Percentiles rank a stretch among this genome's conserved stretches.
These are phyloP conservation scores for Pygoscelis antarcticus DNA, from an alignment of 2,113 vertebrate species.

Conservation along the genomic window DNA sequence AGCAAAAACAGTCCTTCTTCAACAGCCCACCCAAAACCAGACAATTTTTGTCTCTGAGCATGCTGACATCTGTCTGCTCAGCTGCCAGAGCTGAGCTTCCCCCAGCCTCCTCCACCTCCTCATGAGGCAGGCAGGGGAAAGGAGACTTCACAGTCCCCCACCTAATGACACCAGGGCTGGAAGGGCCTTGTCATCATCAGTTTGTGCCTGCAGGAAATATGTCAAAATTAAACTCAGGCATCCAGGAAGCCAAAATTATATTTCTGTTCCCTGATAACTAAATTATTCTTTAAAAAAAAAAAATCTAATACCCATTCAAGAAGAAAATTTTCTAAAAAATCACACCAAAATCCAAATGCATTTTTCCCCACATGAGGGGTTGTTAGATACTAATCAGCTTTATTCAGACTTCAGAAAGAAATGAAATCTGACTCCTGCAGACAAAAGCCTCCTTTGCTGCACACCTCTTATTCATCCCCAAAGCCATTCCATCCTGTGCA, in stretches of 20 bases:
- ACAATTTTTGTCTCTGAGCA: neutral
- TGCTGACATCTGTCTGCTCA: neutral
- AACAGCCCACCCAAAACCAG: neutral
- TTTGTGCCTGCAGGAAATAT: neutral
- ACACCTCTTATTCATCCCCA: neutral
- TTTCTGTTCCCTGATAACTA: neutral
- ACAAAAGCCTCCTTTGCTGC: neutral
- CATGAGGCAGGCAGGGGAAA: neutral
- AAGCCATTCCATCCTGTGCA: neutral
- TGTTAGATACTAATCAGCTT: neutral
- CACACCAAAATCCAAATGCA: neutral
- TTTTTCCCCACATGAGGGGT: neutral
- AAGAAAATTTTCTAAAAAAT: neutral
- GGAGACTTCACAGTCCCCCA: neutral
- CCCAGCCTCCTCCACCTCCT: neutral
- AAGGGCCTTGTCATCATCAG: neutral
- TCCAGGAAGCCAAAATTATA: neutral
- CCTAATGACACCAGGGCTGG: neutral
- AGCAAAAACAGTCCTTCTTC: neutral
- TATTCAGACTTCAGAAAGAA: neutral
- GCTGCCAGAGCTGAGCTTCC: neutral
- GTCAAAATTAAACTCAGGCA: neutral
- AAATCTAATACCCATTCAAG: neutral
- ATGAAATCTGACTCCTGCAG: neutral
- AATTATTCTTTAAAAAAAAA: neutral